Evolutionary conservation across 2,797 vertebrate genomes (phyloP).

Genomic region (Spinibarbus caldwelli): DNA sequence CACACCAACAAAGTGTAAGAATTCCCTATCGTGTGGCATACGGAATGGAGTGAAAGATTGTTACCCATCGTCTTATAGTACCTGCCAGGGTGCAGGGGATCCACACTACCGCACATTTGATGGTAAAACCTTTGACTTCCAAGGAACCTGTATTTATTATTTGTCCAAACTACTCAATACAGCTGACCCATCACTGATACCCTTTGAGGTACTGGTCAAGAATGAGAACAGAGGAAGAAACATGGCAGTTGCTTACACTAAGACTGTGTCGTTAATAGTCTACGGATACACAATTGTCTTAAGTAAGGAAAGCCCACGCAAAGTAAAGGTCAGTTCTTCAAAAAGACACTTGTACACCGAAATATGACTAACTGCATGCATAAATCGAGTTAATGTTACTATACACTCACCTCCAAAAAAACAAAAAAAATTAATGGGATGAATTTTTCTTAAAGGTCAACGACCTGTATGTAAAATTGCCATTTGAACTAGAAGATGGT

Average conservation of each 20-base stretch:
- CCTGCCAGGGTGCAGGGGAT: conserved; percentile 72
- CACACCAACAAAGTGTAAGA: conserved; percentile 61
- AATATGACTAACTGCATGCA: background rate
- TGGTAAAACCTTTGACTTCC: conserved; percentile 66
- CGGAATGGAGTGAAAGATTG: conserved; percentile 70
- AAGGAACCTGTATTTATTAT: conserved; percentile 70
- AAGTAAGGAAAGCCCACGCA: conserved; percentile 62
- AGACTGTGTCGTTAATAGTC: conserved; percentile 62
- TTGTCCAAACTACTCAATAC: conserved; percentile 61
- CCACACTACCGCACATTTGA: conserved; percentile 80
- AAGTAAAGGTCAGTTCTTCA: conserved; percentile 73
- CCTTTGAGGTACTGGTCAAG: conserved; percentile 70
- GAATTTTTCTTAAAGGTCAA: conserved; percentile 69
- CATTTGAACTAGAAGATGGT: conserved; percentile 60
- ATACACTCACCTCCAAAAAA: background rate
- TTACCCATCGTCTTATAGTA: conserved; percentile 63
- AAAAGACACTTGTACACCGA: background rate
- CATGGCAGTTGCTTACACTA: conserved; percentile 60
- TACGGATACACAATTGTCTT: conserved; percentile 72
- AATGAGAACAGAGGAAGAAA: conserved; percentile 75
- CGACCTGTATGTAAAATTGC: conserved; percentile 69
- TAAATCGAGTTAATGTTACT: background rate
- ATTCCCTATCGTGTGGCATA: conserved; percentile 65
- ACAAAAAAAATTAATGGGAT: background rate
- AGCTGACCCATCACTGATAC: conserved; percentile 60